Conservation (phyloP, 2,113 vertebrate genomes). For the Aspiorhynchus laticeps region DNA sequence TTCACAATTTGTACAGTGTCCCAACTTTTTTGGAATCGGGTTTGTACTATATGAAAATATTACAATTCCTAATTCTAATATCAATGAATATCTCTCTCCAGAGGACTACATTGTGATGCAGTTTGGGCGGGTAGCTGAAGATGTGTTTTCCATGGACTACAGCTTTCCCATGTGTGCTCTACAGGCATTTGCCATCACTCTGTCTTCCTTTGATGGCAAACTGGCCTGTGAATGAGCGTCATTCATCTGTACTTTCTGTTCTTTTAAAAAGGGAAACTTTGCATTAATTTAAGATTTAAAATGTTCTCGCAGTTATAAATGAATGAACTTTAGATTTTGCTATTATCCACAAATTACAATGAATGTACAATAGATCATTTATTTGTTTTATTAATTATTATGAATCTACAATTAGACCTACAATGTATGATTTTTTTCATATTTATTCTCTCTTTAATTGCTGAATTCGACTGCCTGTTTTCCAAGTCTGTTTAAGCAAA, state of each 20-base stretch:
- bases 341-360: not conserved
- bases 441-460: not conserved
- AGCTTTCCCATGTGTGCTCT: constrained; percentile 85
- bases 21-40: too few relatives aligned
- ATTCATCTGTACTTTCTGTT: not conserved
- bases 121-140: constrained; percentile 85
- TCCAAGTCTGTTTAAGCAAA: not conserved
- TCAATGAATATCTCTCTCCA: constrained; percentile 58
- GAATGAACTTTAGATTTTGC: not conserved
- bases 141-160: constrained; percentile 91
- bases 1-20: too few relatives aligned
- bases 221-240: constrained; percentile 82
- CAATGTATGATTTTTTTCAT: not conserved
- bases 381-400: not conserved
- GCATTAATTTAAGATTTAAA: not conserved
- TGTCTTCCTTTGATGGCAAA: constrained; percentile 88
- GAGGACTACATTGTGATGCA: constrained; percentile 86
- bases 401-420: not conserved
- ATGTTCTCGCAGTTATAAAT: not conserved
- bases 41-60: not conserved
- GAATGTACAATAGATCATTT: not conserved
- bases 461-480: not conserved
- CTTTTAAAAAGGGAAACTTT: constrained; percentile 6
- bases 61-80: not conserved
- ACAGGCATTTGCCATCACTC: constrained; percentile 87